Percentiles rank a stretch among this genome's conserved stretches.
Conservation (phyloP, 2,888 invertebrate genomes). For the Clitarchus hookeri region DNA sequence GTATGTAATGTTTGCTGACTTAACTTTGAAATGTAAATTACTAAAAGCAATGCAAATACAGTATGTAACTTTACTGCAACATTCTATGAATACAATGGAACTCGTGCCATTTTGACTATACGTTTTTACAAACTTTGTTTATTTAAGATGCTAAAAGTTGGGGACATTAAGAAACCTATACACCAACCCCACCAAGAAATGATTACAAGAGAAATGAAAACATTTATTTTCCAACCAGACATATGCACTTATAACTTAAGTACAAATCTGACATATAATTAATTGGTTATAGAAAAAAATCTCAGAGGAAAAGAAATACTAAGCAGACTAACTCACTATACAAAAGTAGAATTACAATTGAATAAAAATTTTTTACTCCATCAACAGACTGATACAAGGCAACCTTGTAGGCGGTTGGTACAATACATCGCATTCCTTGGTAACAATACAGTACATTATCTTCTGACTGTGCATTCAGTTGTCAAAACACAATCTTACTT, state of each 20-base stretch:
- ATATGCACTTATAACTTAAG: background rate
- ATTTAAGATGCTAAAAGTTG: no score
- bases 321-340: slow-evolving; percentile 3
- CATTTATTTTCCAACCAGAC: slow-evolving; percentile 2
- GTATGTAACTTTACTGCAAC: no score
- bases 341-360: background rate
- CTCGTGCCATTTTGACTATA: no score
- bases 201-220: background rate
- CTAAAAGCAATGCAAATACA: no score
- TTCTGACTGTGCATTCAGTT: background rate
- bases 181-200: background rate
- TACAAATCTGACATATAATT: background rate
- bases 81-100: no score
- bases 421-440: background rate
- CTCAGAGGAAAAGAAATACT: background rate
- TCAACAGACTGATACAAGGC: background rate
- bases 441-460: background rate
- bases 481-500: background rate
- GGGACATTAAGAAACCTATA: background rate
- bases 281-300: background rate
- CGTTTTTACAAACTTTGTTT: no score
- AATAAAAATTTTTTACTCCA: background rate
- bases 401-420: background rate
- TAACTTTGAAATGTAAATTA: no score
- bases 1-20: no score